These are phyloP conservation scores for Melieria crassipennis DNA, from an alignment of 2,888 invertebrate species.

Conservation along the genomic window DNA sequence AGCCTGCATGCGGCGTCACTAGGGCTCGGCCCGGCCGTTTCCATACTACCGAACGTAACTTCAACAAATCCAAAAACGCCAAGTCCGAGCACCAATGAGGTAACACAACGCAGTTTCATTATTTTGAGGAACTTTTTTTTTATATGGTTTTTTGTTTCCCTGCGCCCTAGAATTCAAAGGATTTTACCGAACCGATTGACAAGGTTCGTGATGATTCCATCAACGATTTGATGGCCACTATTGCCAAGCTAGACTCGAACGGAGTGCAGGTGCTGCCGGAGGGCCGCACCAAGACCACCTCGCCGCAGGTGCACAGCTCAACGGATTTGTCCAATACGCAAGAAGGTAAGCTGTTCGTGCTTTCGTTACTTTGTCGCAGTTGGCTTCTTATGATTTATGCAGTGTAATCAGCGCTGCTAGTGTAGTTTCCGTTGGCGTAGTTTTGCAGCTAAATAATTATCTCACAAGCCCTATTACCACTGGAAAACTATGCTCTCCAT, in stretches of 20 bases:
- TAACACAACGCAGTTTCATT: constrained; percentile 49
- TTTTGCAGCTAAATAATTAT: too few species aligned
- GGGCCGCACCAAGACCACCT: constrained; percentile 68
- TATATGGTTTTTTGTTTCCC: background rate
- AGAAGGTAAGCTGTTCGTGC: constrained; percentile 57
- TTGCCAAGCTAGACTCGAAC: constrained; percentile 87
- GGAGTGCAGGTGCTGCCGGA: constrained; percentile 80
- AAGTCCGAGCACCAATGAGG: constrained; percentile 76
- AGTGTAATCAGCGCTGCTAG: too few species aligned
- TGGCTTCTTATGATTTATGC: too few species aligned
- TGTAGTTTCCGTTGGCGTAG: too few species aligned
- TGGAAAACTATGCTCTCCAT: constrained; percentile 20
- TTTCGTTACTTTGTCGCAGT: too few species aligned
- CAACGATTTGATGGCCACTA: constrained; percentile 87
- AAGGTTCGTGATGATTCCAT: constrained; percentile 86
- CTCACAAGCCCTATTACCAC: background rate
- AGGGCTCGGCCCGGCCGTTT: constrained; percentile 57
- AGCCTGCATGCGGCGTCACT: constrained; percentile 55
- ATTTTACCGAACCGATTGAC: constrained; percentile 76
- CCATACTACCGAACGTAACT: constrained; percentile 67
- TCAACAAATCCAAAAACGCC: constrained; percentile 89
- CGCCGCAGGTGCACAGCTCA: constrained; percentile 79
- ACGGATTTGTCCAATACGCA: constrained; percentile 71
- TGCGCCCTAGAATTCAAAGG: constrained; percentile 66
- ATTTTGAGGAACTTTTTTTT: background rate